These are phyloP conservation scores for Reinhardtius hippoglossoides DNA, from an alignment of 2,113 vertebrate genomes.

Conservation along the genomic window DNA sequence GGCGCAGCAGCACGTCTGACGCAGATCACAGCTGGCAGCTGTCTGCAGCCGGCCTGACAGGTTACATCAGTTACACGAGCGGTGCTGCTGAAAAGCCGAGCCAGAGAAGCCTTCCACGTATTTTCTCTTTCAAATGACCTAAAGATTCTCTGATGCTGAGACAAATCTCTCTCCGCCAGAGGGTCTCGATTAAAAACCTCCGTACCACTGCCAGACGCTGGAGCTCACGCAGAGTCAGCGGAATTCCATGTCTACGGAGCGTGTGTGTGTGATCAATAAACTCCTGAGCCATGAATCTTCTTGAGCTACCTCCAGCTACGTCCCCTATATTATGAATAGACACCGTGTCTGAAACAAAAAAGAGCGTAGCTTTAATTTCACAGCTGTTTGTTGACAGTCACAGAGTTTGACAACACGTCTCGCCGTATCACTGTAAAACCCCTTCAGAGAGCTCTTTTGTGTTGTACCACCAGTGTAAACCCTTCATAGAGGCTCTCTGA, in stretches of 20 bases:
- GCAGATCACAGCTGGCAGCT: slow-evolving; percentile 71
- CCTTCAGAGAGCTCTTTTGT: neutral
- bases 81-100: slow-evolving; percentile 11
- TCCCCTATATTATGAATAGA: neutral
- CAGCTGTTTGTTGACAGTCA: slow-evolving; percentile 10
- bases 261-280: neutral
- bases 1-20: slow-evolving; percentile 73
- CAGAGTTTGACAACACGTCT: slow-evolving; percentile 22
- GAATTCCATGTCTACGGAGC: slow-evolving; percentile 14
- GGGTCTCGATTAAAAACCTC: slow-evolving; percentile 48
- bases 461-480: slow-evolving; percentile 9
- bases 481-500: slow-evolving; percentile 28
- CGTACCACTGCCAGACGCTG: slow-evolving; percentile 25
- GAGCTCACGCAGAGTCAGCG: slow-evolving; percentile 35
- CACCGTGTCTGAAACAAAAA: neutral
- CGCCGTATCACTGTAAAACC: slow-evolving; percentile 5
- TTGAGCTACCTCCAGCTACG: slow-evolving; percentile 16
- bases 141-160: slow-evolving; percentile 35
- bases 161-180: slow-evolving; percentile 42
- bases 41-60: slow-evolving; percentile 63
- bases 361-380: neutral
- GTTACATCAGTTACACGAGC: slow-evolving; percentile 62
- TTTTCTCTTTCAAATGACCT: slow-evolving; percentile 75
- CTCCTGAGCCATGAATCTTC: slow-evolving; percentile 9
- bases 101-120: slow-evolving; percentile 17